Evolutionary conservation across 2,113 vertebrate genomes (phyloP).

Genomic region (Muscicapa adusta): DNA sequence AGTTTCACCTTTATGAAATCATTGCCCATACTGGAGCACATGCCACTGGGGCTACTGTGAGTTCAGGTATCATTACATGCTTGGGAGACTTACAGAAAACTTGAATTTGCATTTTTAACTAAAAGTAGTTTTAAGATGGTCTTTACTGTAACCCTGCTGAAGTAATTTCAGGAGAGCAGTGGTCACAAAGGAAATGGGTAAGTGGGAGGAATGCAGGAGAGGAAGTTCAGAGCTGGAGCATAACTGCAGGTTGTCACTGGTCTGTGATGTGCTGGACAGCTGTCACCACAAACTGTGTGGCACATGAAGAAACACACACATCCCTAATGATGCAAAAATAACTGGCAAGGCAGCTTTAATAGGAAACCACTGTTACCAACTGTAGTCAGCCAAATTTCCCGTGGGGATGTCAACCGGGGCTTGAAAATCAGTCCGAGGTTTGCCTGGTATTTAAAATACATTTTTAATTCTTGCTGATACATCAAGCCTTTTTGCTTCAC

Average conservation of each 20-base stretch:
- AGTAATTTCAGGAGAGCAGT: background rate
- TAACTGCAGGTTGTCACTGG: background rate
- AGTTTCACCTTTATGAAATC: background rate
- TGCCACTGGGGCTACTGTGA: background rate
- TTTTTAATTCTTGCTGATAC: conserved; percentile 28
- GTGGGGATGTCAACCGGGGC: background rate
- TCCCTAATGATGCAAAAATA: background rate
- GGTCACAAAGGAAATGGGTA: background rate
- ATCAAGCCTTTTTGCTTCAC: background rate
- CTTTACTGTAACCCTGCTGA: background rate
- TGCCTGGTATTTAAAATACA: background rate
- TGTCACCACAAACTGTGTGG: background rate
- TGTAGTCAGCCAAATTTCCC: background rate
- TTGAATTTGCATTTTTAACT: background rate
- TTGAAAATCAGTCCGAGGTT: background rate
- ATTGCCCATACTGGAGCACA: background rate
- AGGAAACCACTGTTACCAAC: background rate
- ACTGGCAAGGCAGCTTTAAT: background rate
- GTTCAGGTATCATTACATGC: background rate
- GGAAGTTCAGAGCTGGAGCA: background rate
- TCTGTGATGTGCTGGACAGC: background rate
- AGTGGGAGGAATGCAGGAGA: background rate
- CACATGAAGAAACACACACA: background rate
- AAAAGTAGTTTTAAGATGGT: background rate
- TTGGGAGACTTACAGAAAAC: background rate